These are phyloP conservation scores for Lepidochrysops patricia DNA, from an alignment of 2,888 invertebrate species.

Conservation along the genomic window DNA sequence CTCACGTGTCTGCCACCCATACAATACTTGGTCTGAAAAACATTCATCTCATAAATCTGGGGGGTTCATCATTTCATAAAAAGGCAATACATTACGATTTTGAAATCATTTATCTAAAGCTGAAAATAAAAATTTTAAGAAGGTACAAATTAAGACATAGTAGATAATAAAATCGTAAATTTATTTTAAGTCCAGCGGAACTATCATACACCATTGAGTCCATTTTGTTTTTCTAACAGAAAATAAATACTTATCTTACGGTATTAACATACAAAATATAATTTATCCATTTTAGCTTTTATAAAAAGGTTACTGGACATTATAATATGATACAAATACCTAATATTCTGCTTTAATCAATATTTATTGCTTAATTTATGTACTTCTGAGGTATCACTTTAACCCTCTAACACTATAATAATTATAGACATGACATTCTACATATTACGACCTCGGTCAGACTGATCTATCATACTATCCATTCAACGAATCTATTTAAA, in stretches of 20 bases:
- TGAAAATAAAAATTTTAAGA: conserved; percentile 17
- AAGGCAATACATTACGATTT: neutral
- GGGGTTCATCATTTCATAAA: conserved; percentile 16
- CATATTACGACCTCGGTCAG: neutral
- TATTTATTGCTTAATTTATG: conserved; percentile 18
- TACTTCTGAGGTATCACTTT: conserved; percentile 16
- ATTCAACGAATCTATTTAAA: conserved; percentile 34
- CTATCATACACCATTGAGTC: conserved; percentile 9
- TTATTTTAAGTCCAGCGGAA: conserved; percentile 53
- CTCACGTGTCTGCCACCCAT: conserved; percentile 27
- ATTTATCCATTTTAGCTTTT: conserved; percentile 8
- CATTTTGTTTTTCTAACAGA: conserved; percentile 6
- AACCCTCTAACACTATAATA: no score
- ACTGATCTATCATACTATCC: conserved; percentile 5
- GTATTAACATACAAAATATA: conserved; percentile 8
- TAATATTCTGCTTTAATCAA: neutral
- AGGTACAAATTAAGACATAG: conserved; percentile 40
- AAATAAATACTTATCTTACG: conserved; percentile 11
- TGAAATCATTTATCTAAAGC: conserved; percentile 5
- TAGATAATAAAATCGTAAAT: conserved; percentile 46
- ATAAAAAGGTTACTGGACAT: conserved; percentile 15
- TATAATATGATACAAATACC: conserved; percentile 16
- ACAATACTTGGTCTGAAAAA: conserved; percentile 37
- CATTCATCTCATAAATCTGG: conserved; percentile 33
- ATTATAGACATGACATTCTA: neutral